Evolutionary conservation across 2,888 invertebrate species (phyloP).

Genomic region (Balanococcus diminutus): DNA sequence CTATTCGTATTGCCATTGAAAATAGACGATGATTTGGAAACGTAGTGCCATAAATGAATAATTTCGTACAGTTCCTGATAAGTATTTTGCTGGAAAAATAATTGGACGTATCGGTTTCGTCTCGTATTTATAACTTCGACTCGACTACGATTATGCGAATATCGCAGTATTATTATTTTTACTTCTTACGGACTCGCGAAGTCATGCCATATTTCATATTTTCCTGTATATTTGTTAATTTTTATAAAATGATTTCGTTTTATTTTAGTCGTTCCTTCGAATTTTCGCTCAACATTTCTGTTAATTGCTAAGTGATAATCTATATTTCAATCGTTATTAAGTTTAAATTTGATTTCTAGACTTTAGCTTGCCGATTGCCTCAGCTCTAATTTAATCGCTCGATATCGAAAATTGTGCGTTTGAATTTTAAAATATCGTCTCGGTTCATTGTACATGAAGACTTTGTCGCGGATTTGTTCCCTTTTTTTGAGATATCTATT

Average conservation of each 20-base stretch:
- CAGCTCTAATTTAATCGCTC: neutral
- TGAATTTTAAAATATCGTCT: neutral
- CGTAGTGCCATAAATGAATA: conserved; percentile 3
- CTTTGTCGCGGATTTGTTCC: neutral
- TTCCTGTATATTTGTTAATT: conserved; percentile 4
- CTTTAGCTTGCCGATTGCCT: neutral
- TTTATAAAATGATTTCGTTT: conserved; percentile 27
- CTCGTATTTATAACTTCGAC: neutral
- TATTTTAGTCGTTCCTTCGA: conserved; percentile 33
- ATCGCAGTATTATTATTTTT: neutral
- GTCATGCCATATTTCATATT: conserved; percentile 15
- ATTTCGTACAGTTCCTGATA: neutral
- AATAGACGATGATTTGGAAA: neutral
- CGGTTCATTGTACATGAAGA: neutral
- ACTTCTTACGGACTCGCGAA: neutral
- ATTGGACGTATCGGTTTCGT: conserved; percentile 2
- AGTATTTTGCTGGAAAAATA: neutral
- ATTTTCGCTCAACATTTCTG: conserved; percentile 49
- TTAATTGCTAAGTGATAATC: conserved; percentile 44
- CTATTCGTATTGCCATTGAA: neutral
- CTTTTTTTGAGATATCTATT: neutral
- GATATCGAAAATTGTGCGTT: neutral
- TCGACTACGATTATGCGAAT: neutral
- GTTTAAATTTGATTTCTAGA: neutral
- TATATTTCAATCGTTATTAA: conserved; percentile 31